A percentile compares a stretch with the other conserved stretches of the same genome.
Conservation (phyloP, 1,140 invertebrate genomes). For the Nautilus pompilius region DNA sequence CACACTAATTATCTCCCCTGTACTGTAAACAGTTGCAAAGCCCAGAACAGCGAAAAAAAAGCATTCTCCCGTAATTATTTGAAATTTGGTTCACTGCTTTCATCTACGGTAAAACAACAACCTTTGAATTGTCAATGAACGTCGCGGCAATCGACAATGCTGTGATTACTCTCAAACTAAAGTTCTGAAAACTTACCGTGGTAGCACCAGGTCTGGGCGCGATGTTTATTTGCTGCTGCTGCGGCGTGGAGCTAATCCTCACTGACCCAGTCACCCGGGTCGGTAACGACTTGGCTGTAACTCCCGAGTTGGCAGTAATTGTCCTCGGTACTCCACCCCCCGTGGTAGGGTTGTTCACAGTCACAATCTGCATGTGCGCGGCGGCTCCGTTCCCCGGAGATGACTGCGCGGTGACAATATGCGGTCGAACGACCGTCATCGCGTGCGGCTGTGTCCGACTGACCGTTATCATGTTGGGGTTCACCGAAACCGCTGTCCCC, state of each 20-base stretch:
- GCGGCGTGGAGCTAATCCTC: constrained; percentile 17
- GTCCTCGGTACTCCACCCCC: constrained; percentile 73
- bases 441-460: constrained; percentile 25
- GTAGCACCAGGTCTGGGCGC: constrained; percentile 68
- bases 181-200: constrained; percentile 42
- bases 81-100: no score
- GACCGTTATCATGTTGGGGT: constrained; percentile 37
- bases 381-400: no score
- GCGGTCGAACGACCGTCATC: constrained; percentile 44
- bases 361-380: constrained; percentile 40
- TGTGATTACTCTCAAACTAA: no score
- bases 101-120: no score
- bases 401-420: constrained; percentile 37
- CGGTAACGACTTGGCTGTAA: constrained; percentile 39
- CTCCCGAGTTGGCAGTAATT: constrained; percentile 56
- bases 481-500: constrained; percentile 10
- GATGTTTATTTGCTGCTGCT: constrained; percentile 69
- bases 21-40: no score
- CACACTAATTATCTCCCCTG: no score
- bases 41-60: no score
- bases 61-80: no score
- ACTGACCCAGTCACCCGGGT: constrained; percentile 46
- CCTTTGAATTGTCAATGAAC: no score
- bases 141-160: no score
- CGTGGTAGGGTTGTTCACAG: constrained; percentile 66